Conservation (phyloP, 2,797 vertebrate species). For the Orestias chungarensis region DNA sequence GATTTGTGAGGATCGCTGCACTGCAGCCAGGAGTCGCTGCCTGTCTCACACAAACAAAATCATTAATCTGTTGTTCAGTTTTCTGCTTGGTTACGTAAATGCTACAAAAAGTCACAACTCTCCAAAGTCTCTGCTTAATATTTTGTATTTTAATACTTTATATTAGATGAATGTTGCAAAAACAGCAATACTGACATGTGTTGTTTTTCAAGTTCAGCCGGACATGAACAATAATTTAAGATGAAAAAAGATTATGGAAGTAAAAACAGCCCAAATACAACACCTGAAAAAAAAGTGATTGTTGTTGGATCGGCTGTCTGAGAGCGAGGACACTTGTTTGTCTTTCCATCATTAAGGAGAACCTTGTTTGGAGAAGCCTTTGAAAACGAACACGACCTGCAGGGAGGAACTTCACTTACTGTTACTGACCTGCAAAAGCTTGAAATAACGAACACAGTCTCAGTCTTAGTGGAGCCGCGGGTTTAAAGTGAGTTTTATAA, state of each 20-base stretch:
- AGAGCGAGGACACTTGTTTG: not conserved
- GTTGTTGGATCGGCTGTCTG: not conserved
- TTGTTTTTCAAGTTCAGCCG: not conserved
- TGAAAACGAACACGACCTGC: not conserved
- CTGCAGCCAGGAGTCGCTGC: too few relatives aligned
- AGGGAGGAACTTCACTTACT: not conserved
- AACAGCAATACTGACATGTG: not conserved
- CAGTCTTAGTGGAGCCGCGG: not conserved
- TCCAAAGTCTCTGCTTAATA: not conserved
- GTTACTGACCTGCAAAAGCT: not conserved
- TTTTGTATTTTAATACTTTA: not conserved
- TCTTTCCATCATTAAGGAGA: not conserved
- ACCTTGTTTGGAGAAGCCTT: not conserved
- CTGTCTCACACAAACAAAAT: not conserved
- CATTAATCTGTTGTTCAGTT: not conserved
- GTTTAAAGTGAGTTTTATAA: not conserved
- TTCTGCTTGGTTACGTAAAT: not conserved
- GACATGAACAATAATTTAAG: not conserved
- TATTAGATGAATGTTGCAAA: not conserved
- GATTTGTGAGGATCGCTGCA: not conserved
- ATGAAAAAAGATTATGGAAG: too few relatives aligned
- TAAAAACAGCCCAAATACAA: not conserved
- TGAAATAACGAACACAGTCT: not conserved
- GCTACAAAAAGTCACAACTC: constrained; percentile 1
- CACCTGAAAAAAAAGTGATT: not conserved